phyloP scores from a whole-genome alignment of 2,888 invertebrate genomes.

The Notodonta dromedarius region DNA sequence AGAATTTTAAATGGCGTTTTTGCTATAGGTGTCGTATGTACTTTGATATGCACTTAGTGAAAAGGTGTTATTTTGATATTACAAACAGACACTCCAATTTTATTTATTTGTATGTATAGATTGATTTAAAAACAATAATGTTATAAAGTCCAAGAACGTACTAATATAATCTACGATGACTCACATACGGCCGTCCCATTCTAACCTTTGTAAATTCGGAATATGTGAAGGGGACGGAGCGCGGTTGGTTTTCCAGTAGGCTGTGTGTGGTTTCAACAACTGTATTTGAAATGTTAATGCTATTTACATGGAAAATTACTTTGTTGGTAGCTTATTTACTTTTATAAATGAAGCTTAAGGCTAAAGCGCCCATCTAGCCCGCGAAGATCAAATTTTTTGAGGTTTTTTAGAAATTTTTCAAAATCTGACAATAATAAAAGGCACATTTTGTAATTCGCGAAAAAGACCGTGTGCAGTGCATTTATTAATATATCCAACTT shows the following conservation, averaged over 20 bases:
- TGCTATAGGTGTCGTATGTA: too few species aligned
- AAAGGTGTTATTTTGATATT: too few species aligned
- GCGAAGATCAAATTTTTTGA: too few species aligned
- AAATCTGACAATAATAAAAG: too few species aligned
- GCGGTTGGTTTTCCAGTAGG: constrained; percentile 26
- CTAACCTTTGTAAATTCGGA: background rate
- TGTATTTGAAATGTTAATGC: constrained; percentile 8
- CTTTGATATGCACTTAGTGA: too few species aligned
- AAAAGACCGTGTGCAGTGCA: too few species aligned
- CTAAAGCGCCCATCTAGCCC: background rate
- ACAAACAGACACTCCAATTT: too few species aligned
- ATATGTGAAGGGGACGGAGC: background rate
- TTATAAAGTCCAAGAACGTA: background rate
- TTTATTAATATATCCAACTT: too few species aligned
- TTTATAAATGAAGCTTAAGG: background rate
- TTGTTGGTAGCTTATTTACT: constrained; percentile 9
- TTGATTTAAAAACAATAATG: background rate
- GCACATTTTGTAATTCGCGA: too few species aligned
- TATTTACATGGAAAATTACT: constrained; percentile 7
- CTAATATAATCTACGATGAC: constrained; percentile 10
- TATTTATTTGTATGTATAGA: too few species aligned
- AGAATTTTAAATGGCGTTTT: too few species aligned
- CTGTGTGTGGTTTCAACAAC: constrained; percentile 20
- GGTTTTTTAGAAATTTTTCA: too few species aligned
- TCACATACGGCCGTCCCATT: constrained; percentile 10